A percentile compares a stretch with the other conserved stretches of the same genome.
These are phyloP conservation scores for Mustela lutreola DNA, from an alignment of 2,113 vertebrate genomes.

Conservation along the genomic window DNA sequence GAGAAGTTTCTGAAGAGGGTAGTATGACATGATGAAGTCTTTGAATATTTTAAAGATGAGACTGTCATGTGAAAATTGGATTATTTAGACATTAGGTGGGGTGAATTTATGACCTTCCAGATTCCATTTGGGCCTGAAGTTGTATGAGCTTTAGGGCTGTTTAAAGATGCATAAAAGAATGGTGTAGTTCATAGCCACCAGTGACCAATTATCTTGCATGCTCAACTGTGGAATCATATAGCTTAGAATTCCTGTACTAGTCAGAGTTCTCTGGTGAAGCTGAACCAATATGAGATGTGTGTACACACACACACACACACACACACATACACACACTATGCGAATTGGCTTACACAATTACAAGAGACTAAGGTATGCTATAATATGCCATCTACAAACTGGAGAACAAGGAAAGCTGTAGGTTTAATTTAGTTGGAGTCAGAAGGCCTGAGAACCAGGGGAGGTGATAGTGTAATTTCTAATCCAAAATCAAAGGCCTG, in stretches of 20 bases:
- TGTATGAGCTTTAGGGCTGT: neutral
- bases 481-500: neutral
- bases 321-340: too few relatives aligned
- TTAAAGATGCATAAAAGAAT: neutral
- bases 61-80: neutral
- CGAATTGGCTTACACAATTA: neutral
- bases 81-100: neutral
- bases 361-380: neutral
- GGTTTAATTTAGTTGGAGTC: neutral
- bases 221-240: neutral
- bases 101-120: neutral
- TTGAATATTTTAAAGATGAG: slow-evolving; percentile 30
- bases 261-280: neutral
- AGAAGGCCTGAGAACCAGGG: neutral
- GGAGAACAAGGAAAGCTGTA: neutral
- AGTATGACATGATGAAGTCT: neutral
- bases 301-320: too few relatives aligned
- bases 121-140: neutral
- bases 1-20: neutral
- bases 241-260: neutral
- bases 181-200: neutral
- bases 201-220: neutral
- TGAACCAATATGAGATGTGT: neutral
- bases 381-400: neutral
- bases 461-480: neutral